Evolutionary conservation across 2,888 invertebrate genomes (phyloP), one percentile per base, ranked within the genome.

Genomic region (Kryphioiulus occultus): DNA sequence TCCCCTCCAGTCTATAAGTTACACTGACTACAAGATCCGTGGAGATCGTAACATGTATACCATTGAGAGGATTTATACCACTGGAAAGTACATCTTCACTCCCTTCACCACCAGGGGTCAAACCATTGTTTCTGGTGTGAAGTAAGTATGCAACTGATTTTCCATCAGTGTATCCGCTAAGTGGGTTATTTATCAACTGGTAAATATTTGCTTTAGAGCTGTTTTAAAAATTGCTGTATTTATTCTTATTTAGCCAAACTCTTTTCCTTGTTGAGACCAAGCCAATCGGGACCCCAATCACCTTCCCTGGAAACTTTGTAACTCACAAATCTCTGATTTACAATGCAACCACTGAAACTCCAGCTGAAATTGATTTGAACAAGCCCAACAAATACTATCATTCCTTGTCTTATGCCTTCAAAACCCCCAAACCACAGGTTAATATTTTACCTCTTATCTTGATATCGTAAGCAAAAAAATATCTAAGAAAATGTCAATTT

Each of bases 101-200:
- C 89, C 89, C 15, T 88, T 88, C 88, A 86, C 86, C 87, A 87
- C 87, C 35, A 85, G 87, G 39, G 85, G 87, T 22, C 39, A 88
- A 53, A 86, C 89, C 32, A 87, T 88, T 32, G 15, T 87, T 10
- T 87, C 88, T 44, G 87, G 87, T 32, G 85, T 87, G 0, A 89
- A 89, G 89, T 89, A 88, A 88, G 86, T 30, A 39, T 30, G 9
- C 22, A 68, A 68, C 22, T 87, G 78, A 0, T 22, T 32, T 39
- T 78, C 35, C 17, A 85, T 84, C 30, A 84, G 19, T 15, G 15
- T 84, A 32, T 4, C 12, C 44, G 12, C 17, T 44, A 17, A 59
- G 53, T 59, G 5, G 5, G 53, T 19, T 3, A 83, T 39, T 12
- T 22, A 5, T 83, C 30, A 9, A n/a, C 22, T 17, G 1, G 30